These are phyloP conservation scores for Tetragonula clypearis DNA, from an alignment of 1,140 invertebrate species.

Conservation along the genomic window DNA sequence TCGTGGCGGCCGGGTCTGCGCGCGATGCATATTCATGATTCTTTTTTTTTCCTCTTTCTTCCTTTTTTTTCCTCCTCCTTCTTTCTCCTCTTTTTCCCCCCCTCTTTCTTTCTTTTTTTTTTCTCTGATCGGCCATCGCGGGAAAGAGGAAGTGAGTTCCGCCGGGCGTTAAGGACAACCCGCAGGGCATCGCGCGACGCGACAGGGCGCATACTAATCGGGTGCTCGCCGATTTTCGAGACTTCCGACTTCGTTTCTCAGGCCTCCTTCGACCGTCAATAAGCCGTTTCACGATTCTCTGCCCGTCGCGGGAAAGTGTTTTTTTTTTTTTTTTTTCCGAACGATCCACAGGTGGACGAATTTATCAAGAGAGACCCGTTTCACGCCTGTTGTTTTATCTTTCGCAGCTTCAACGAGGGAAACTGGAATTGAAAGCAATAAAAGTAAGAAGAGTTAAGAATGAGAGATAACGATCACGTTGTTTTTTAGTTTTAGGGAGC, in stretches of 20 bases:
- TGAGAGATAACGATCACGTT: too few relatives aligned
- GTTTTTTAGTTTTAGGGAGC: too few relatives aligned
- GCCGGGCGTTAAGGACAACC: conserved; percentile 67
- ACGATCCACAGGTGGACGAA: too few relatives aligned
- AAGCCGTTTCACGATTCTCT: not conserved
- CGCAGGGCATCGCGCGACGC: conserved; percentile 59
- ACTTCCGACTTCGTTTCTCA: conserved; percentile 42
- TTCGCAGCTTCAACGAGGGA: too few relatives aligned
- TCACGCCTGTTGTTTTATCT: too few relatives aligned
- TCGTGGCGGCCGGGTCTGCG: conserved; percentile 56
- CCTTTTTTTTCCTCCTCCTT: not conserved
- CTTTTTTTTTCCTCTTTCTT: not conserved
- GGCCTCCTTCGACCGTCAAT: not conserved
- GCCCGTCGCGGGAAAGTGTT: not conserved
- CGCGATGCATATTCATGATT: conserved; percentile 78
- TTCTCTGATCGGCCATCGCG: conserved; percentile 75
- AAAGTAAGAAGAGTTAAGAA: too few relatives aligned
- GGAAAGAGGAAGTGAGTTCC: conserved; percentile 78
- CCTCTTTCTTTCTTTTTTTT: conserved; percentile 29
- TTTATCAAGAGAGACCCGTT: too few relatives aligned
- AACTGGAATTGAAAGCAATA: too few relatives aligned
- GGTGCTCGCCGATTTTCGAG: conserved; percentile 47
- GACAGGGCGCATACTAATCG: conserved; percentile 78
- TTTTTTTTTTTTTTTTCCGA: too few relatives aligned
- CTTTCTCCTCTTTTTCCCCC: not conserved